A percentile compares a stretch with the other conserved stretches of the same genome.
Evolutionary conservation across 1,140 invertebrate genomes (phyloP).

Genomic region (Apis dorsata): DNA sequence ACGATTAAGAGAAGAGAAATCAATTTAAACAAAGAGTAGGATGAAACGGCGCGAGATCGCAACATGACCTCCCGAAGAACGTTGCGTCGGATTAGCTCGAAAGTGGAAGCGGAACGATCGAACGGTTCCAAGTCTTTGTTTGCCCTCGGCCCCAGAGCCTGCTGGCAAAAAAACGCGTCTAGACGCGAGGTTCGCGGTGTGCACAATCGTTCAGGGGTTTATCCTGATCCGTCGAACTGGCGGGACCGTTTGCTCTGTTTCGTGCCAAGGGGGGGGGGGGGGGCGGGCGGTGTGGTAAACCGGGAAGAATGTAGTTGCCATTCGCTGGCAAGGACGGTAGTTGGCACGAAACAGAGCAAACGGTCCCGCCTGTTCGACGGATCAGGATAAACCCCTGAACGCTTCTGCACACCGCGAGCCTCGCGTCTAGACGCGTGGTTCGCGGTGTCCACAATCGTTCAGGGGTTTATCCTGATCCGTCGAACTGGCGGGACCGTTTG

Average conservation of each 20-base stretch:
- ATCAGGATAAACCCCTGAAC: too few species aligned
- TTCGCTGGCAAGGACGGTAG: too few species aligned
- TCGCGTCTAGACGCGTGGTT: conserved; percentile 62
- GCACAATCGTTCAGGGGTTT: conserved; percentile 49
- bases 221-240: conserved; percentile 46
- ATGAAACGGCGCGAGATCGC: conserved; percentile 9
- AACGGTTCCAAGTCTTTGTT: conserved; percentile 59
- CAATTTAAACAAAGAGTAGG: neutral
- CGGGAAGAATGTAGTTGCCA: too few species aligned
- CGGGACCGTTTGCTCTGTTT: conserved; percentile 39
- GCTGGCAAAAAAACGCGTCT: conserved; percentile 62
- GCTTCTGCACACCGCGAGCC: too few species aligned
- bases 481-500: conserved; percentile 32
- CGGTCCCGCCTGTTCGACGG: too few species aligned
- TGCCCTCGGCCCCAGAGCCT: conserved; percentile 47
- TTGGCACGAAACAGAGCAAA: too few species aligned
- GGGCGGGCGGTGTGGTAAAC: too few species aligned
- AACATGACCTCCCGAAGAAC: conserved; percentile 22
- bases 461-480: conserved; percentile 52
- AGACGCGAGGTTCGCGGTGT: conserved; percentile 59
- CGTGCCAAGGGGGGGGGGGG: too few species aligned
- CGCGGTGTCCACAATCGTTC: conserved; percentile 50
- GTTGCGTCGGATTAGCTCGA: conserved; percentile 54
- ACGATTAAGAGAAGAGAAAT: neutral
- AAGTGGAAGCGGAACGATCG: conserved; percentile 56